Evolutionary conservation across 2,888 invertebrate genomes (phyloP), one percentile per base, ranked within the genome.

Genomic region (Himalopsyche kuldschensis): DNA sequence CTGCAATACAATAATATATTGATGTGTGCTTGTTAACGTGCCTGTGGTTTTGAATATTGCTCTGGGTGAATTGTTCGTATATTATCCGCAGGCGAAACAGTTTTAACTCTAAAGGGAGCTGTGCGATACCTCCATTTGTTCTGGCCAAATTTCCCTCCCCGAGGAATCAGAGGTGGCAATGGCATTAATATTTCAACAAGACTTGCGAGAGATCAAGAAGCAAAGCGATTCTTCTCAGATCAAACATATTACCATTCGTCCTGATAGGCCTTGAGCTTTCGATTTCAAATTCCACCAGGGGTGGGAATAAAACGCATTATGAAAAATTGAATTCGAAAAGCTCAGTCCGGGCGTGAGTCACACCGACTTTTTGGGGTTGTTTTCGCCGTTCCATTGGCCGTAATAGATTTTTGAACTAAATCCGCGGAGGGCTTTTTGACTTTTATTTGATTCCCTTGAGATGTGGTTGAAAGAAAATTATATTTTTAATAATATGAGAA

Each of bases 161-260:
- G 24, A 82, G 82, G 82, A 85, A 85, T 85, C 85, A 83, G 79
- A 82, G 85, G 85, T 84, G 84, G 85, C 84, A 84, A 84, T 81
- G 79, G 55, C 84, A 82, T 85, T 85, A 84, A 85, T 84, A 84
- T 82, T 84, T 84, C 84, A 85, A 46, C 47, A 41, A 41, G 81
- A 82, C 75, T 81, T 82, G 69, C 78, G 24, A 55, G 55, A 80
- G 80, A 77, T 77, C 78, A 79, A 41, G 79, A 63, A 46, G 47
- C n/a, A 75, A 78, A 78, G 75, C 69, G 55, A 77, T 81, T 82
- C 78, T 78, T 82, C 32, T 11, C 24, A 20, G n/a, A 27, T 35
- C 27, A 47, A 48, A 48, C 24, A 79, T 20, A 48, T 35, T 24
- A 31, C 47, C 79, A 79, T 48, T 15, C 15, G 41, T 79, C 24